Conservation (phyloP, 2,113 vertebrate species). For the Amphiprion ocellaris region DNA sequence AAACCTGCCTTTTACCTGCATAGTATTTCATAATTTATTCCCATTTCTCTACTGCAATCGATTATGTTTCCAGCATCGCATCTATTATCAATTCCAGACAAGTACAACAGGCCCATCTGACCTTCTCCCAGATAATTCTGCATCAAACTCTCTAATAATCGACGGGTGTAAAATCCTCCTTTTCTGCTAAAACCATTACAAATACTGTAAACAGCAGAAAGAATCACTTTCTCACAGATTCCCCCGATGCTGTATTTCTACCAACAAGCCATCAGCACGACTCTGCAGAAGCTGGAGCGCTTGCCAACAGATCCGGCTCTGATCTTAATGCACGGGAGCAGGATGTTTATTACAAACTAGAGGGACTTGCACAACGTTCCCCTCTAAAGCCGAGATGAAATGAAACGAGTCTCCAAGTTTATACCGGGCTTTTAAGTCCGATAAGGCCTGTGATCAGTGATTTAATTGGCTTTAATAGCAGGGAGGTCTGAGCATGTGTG, state of each 20-base stretch:
- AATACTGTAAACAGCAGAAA: slow-evolving; percentile 43
- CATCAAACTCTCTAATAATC: slow-evolving; percentile 8
- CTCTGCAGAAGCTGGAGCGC: slow-evolving; percentile 9
- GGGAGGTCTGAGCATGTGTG: slow-evolving; percentile 42
- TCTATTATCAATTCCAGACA: slow-evolving; percentile 2
- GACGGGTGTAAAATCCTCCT: not conserved
- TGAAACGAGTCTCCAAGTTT: slow-evolving; percentile 64
- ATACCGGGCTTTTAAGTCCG: slow-evolving; percentile 54
- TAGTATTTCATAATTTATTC: no score
- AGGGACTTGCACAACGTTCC: slow-evolving; percentile 42
- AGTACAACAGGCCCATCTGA: not conserved
- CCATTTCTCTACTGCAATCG: no score
- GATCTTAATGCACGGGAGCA: slow-evolving; percentile 56
- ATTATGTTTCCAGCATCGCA: not conserved
- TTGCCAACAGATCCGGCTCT: slow-evolving; percentile 43
- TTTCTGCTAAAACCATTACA: slow-evolving; percentile 17
- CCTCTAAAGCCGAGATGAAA: slow-evolving; percentile 61
- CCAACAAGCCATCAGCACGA: slow-evolving; percentile 11
- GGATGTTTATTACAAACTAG: slow-evolving; percentile 57
- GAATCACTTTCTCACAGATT: slow-evolving; percentile 21
- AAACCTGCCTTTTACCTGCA: no score
- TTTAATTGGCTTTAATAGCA: slow-evolving; percentile 70
- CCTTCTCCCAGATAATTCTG: slow-evolving; percentile 11
- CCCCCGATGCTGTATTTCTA: slow-evolving; percentile 28
- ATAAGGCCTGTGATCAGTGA: slow-evolving; percentile 66